phyloP scores from a whole-genome alignment of 2,113 vertebrate genomes.

The Tetraodon nigroviridis region DNA sequence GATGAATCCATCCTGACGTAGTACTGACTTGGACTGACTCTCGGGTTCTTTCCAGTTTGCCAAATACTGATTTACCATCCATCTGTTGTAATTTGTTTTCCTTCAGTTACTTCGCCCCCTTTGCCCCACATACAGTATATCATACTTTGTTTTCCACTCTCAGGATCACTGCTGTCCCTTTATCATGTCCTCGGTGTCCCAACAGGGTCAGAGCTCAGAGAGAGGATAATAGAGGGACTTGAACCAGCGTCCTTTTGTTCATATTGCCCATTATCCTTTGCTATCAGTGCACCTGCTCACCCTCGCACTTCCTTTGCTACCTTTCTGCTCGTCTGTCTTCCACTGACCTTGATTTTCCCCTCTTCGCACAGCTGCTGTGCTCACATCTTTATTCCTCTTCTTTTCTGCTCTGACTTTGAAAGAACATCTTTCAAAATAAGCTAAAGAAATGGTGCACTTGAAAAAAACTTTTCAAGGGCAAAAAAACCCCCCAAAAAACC shows the following conservation, averaged over 20 bases:
- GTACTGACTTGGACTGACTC: slow-evolving; percentile 42
- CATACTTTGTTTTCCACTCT: slow-evolving; percentile 26
- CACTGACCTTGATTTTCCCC: slow-evolving; percentile 22
- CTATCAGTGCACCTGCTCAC: slow-evolving; percentile 63
- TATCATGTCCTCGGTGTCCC: slow-evolving; percentile 35
- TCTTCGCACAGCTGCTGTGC: neutral
- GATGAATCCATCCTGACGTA: slow-evolving; percentile 45
- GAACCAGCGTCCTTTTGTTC: slow-evolving; percentile 57
- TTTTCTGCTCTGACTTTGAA: slow-evolving; percentile 28
- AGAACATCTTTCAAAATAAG: neutral
- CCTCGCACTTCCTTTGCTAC: neutral
- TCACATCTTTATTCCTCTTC: slow-evolving; percentile 8
- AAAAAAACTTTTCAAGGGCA: slow-evolving; percentile 40
- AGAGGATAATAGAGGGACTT: slow-evolving; percentile 60
- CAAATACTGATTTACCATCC: slow-evolving; percentile 46
- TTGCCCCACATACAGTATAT: slow-evolving; percentile 20
- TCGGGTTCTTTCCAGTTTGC: slow-evolving; percentile 38
- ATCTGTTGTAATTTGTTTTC: slow-evolving; percentile 35
- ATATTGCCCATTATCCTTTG: slow-evolving; percentile 63
- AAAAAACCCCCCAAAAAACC: neutral
- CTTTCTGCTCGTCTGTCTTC: slow-evolving; percentile 6
- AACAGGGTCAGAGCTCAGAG: slow-evolving; percentile 55
- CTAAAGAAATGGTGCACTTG: slow-evolving; percentile 18
- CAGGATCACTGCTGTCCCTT: slow-evolving; percentile 17
- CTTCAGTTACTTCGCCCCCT: neutral